These are phyloP conservation scores for Ailuropoda melanoleuca DNA, from an alignment of 2,113 vertebrate genomes.

Conservation along the genomic window DNA sequence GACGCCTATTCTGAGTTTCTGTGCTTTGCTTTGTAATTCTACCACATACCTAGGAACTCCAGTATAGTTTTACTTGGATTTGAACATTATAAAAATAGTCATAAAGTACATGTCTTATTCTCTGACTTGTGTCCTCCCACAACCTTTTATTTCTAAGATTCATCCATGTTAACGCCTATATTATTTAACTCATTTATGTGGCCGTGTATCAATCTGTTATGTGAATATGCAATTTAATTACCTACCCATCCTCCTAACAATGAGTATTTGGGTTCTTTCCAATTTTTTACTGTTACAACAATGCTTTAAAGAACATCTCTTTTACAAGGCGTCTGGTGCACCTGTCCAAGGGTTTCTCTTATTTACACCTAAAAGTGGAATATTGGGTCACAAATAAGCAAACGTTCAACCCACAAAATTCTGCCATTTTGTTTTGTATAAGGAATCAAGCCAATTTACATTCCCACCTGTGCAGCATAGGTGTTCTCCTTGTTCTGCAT, in stretches of 20 bases:
- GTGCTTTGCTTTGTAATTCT: neutral
- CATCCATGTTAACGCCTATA: neutral
- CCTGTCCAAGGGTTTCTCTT: neutral
- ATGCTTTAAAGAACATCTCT: neutral
- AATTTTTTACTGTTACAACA: neutral
- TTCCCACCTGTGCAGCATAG: fast-evolving
- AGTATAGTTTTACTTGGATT: neutral
- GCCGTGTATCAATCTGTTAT: neutral
- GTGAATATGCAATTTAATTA: neutral
- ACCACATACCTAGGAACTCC: neutral
- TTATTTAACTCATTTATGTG: neutral
- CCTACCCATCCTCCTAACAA: neutral
- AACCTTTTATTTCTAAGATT: neutral
- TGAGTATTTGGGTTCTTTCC: neutral
- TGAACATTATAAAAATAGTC: neutral
- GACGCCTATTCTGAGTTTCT: neutral
- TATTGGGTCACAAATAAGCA: neutral
- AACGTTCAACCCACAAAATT: neutral
- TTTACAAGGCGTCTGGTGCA: neutral
- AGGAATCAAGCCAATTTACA: neutral
- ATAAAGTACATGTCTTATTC: neutral
- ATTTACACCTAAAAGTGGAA: neutral
- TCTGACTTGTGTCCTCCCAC: neutral
- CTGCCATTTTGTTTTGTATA: neutral
- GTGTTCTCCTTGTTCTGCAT: neutral